phyloP scores from a whole-genome alignment of 2,113 vertebrate genomes.

The Tangachromis dhanisi region DNA sequence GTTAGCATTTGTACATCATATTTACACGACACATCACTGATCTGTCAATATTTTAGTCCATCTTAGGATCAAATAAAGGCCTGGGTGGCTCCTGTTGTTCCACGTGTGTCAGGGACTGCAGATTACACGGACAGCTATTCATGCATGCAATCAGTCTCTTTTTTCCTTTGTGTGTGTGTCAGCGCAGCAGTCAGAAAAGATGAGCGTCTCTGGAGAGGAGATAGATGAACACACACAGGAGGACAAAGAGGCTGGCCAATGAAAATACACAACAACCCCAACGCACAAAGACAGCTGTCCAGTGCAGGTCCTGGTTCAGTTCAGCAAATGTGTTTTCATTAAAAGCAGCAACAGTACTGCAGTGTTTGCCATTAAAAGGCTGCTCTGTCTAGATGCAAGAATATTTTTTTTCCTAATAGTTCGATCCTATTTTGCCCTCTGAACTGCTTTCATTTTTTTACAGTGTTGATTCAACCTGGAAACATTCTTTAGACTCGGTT shows the following conservation, averaged over 20 bases:
- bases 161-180: slow-evolving; percentile 56
- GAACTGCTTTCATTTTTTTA: not conserved
- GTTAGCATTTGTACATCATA: not conserved
- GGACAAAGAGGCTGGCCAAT: slow-evolving; percentile 45
- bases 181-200: slow-evolving; percentile 53
- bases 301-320: not conserved
- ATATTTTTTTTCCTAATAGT: not conserved
- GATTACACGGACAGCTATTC: slow-evolving; percentile 42
- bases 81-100: slow-evolving; percentile 8
- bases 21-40: not conserved
- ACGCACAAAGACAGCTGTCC: slow-evolving; percentile 46
- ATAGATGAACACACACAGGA: slow-evolving; percentile 34
- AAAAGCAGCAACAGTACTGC: not conserved
- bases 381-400: not conserved
- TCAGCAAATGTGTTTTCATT: not conserved
- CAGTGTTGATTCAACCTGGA: not conserved
- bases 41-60: slow-evolving; percentile 10
- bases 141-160: slow-evolving; percentile 44
- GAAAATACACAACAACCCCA: slow-evolving; percentile 21
- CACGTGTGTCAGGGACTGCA: slow-evolving; percentile 13
- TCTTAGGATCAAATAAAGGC: slow-evolving; percentile 12
- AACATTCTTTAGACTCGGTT: not conserved
- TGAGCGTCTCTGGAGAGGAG: slow-evolving; percentile 49
- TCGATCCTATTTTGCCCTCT: not conserved
- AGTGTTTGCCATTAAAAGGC: not conserved